Evolutionary conservation across 2,113 vertebrate genomes (phyloP).

Genomic region (Lonchura striata): DNA sequence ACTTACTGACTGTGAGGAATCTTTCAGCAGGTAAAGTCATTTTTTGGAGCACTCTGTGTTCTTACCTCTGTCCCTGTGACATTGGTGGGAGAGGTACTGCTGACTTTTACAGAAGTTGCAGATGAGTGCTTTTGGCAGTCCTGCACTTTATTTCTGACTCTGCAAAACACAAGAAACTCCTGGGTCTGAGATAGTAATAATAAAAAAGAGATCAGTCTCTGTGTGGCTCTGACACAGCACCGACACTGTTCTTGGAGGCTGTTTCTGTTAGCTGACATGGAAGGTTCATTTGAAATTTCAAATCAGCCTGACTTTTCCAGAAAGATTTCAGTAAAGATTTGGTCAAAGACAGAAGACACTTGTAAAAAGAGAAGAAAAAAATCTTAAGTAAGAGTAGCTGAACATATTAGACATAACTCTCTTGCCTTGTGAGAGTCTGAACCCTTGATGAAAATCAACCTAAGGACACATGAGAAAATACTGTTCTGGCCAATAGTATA

Average conservation of each 20-base stretch:
- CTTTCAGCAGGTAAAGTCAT: not conserved
- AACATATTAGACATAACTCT: not conserved
- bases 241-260: not conserved
- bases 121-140: not conserved
- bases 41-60: not conserved
- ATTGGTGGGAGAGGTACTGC: rapidly evolving
- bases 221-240: not conserved
- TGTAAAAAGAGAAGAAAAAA: not conserved
- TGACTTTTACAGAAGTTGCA: not conserved
- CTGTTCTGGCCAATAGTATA: not conserved
- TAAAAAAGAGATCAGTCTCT: not conserved
- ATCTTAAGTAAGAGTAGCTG: not conserved
- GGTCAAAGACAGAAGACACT: not conserved
- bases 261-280: not conserved
- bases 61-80: not conserved
- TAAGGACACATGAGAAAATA: not conserved
- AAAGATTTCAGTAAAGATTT: not conserved
- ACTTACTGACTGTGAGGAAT: not conserved
- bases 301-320: not conserved
- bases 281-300: not conserved
- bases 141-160: not conserved
- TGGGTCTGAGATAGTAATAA: not conserved
- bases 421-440: not conserved
- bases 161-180: not conserved
- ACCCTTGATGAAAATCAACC: not conserved